phyloP scores from a whole-genome alignment of 2,797 vertebrate species.

The Hyperoplus lanceolatus region DNA sequence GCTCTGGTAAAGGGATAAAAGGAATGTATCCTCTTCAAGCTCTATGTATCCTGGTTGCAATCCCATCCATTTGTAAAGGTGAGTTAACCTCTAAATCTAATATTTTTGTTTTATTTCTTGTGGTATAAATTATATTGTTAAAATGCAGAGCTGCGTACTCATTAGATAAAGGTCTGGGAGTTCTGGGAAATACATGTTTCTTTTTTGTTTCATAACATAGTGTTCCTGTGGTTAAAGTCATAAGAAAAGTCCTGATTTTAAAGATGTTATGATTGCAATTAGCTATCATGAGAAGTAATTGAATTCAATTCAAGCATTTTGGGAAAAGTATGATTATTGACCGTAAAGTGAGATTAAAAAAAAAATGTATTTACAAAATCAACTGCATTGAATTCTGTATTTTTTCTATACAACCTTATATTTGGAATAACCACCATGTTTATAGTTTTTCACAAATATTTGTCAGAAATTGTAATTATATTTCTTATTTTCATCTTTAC shows the following conservation, averaged over 20 bases:
- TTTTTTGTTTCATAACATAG: conserved; percentile 42
- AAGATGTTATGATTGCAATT: neutral
- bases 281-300: neutral
- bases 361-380: no score
- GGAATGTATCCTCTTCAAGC: conserved; percentile 41
- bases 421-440: neutral
- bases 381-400: no score
- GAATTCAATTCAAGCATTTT: no score
- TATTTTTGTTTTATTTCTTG: neutral
- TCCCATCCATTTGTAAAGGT: conserved; percentile 47
- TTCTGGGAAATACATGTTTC: conserved; percentile 16
- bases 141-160: neutral
- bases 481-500: neutral
- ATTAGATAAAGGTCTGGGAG: neutral
- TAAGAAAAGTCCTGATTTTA: neutral
- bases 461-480: neutral
- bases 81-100: conserved; percentile 5
- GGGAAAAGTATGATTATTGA: no score
- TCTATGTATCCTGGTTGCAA: conserved; percentile 13
- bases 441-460: neutral
- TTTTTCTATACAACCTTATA: no score
- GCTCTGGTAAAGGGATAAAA: neutral
- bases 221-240: neutral
- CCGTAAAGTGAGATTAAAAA: no score
- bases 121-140: neutral